phyloP scores from a whole-genome alignment of 2,888 invertebrate species.

The Aporophyla lueneburgensis region DNA sequence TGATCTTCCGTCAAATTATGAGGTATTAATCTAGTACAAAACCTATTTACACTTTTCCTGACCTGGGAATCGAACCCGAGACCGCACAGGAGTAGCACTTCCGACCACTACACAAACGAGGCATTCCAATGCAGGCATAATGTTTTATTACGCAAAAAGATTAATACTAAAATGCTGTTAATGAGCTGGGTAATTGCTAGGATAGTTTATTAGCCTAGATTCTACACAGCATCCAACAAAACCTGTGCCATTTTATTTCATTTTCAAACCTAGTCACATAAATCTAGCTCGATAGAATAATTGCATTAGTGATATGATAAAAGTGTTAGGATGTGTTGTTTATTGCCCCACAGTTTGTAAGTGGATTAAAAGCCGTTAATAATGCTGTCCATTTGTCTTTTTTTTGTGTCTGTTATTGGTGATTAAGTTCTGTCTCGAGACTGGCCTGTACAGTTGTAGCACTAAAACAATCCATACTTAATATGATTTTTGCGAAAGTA shows the following conservation, averaged over 20 bases:
- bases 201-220: not conserved
- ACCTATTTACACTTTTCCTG: too few species aligned
- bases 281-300: conserved; percentile 54
- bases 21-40: too few species aligned
- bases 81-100: too few species aligned
- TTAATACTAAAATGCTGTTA: not conserved
- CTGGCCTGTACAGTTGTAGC: not conserved
- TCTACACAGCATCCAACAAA: conserved; percentile 8
- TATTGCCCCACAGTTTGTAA: conserved; percentile 26
- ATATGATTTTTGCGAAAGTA: too few species aligned
- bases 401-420: conserved; percentile 4
- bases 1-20: too few species aligned
- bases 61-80: too few species aligned
- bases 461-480: too few species aligned
- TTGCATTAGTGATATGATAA: conserved; percentile 51
- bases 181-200: not conserved
- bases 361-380: conserved; percentile 26
- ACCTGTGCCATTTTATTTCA: conserved; percentile 51
- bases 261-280: conserved; percentile 32
- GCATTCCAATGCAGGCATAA: not conserved
- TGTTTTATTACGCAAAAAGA: not conserved
- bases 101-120: too few species aligned
- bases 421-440: conserved; percentile 17
- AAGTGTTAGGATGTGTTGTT: conserved; percentile 46
- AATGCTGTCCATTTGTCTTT: conserved; percentile 6